Percentiles rank a stretch among this genome's conserved stretches.
These are phyloP conservation scores for Drosophila yakuba DNA, from an alignment of 1,140 invertebrate species.

Conservation along the genomic window DNA sequence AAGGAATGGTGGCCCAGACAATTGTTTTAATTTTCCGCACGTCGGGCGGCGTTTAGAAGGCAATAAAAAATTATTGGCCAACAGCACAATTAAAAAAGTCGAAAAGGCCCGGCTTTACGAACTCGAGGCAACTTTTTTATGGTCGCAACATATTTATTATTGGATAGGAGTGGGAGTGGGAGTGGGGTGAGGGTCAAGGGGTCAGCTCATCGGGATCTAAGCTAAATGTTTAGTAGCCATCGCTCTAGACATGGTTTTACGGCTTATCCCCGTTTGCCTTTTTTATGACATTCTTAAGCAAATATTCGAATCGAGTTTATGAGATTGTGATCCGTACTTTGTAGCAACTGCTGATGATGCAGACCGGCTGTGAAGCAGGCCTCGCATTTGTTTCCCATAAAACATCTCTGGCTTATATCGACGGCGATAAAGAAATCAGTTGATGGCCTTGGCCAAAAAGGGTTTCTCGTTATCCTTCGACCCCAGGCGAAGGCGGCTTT, in stretches of 20 bases:
- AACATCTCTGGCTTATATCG: slow-evolving; percentile 63
- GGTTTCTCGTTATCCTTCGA: neutral
- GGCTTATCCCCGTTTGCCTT: slow-evolving; percentile 35
- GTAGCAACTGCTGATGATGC: slow-evolving; percentile 68
- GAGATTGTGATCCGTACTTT: slow-evolving; percentile 56
- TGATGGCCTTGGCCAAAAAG: slow-evolving; percentile 41
- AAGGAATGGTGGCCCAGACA: slow-evolving; percentile 43
- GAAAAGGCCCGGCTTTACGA: slow-evolving; percentile 59
- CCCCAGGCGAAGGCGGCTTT: neutral
- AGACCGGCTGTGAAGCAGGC: slow-evolving; percentile 42
- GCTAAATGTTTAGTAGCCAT: slow-evolving; percentile 41
- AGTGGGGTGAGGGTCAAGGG: neutral
- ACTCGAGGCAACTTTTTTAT: slow-evolving; percentile 64
- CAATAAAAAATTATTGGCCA: slow-evolving; percentile 74
- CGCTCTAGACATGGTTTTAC: slow-evolving; percentile 58
- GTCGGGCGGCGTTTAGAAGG: slow-evolving; percentile 58
- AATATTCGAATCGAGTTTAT: slow-evolving; percentile 67
- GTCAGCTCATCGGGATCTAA: neutral
- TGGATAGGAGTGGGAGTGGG: neutral
- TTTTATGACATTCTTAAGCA: slow-evolving; percentile 72
- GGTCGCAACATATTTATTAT: slow-evolving; percentile 69
- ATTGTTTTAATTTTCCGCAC: slow-evolving; percentile 70
- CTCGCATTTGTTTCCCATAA: slow-evolving; percentile 69
- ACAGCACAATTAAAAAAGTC: slow-evolving; percentile 74
- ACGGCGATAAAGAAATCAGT: slow-evolving; percentile 58